These are phyloP conservation scores for Hoplodrina blanda DNA, from an alignment of 2,888 invertebrate genomes.

Conservation along the genomic window DNA sequence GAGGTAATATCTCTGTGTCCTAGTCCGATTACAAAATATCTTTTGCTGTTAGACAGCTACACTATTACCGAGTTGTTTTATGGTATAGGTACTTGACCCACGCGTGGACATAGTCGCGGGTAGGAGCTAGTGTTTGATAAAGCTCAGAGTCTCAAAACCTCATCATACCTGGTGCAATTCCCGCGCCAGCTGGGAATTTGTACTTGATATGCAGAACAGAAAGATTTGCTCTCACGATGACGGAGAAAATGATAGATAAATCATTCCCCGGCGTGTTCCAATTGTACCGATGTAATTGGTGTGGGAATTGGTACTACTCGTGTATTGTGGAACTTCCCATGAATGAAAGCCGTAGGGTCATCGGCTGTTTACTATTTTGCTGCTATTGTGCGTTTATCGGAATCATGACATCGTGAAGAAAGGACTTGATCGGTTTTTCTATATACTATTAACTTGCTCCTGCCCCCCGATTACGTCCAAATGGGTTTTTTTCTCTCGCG, in stretches of 20 bases:
- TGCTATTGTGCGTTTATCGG: neutral
- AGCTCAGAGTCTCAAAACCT: neutral
- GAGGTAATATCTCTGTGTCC: no score
- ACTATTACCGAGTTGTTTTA: no score
- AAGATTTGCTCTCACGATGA: slow-evolving; percentile 38
- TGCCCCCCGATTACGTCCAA: no score
- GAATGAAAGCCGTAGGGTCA: slow-evolving; percentile 5
- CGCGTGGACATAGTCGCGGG: no score
- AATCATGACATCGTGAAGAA: neutral
- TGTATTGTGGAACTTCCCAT: slow-evolving; percentile 22
- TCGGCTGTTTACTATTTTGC: slow-evolving; percentile 13
- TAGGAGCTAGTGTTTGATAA: neutral
- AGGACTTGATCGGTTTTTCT: neutral
- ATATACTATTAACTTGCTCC: no score
- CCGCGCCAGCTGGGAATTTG: neutral
- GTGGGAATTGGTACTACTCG: slow-evolving; percentile 30
- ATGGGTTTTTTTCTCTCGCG: no score
- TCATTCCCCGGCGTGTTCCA: slow-evolving; percentile 11
- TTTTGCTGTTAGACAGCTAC: no score
- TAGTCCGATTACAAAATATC: no score
- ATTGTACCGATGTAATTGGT: slow-evolving; percentile 24
- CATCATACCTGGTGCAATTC: neutral
- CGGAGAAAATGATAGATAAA: slow-evolving; percentile 23
- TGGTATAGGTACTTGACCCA: no score
- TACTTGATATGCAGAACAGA: slow-evolving; percentile 20